Evolutionary conservation across 2,113 vertebrate species (phyloP).

Genomic region (Cyprinus carpio): DNA sequence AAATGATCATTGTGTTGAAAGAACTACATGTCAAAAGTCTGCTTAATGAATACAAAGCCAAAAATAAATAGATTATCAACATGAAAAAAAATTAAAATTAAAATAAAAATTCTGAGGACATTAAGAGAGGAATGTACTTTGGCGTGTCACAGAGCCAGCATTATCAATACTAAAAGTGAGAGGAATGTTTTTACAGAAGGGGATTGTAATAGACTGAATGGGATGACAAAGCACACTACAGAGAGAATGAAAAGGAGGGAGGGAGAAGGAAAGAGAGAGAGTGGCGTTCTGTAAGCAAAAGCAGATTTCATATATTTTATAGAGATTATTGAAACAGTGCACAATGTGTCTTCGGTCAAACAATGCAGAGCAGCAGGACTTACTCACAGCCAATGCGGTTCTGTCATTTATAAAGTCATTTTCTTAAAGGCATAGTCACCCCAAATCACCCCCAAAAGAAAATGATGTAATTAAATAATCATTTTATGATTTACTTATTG

Average conservation of each 20-base stretch:
- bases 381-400: not conserved
- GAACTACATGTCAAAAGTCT: conserved; percentile 18
- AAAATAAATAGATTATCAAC: not conserved
- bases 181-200: conserved; percentile 76
- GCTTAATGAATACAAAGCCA: conserved; percentile 10
- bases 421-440: not conserved
- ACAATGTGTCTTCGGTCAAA: conserved; percentile 12
- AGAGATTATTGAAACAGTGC: conserved; percentile 14
- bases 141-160: conserved; percentile 66
- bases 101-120: not conserved
- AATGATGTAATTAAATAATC: not conserved
- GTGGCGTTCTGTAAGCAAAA: not conserved
- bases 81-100: no score
- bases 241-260: not conserved
- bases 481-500: not conserved
- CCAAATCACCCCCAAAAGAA: not conserved
- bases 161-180: conserved; percentile 77
- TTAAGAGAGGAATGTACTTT: conserved; percentile 11
- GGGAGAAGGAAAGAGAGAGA: not conserved
- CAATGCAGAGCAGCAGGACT: not conserved
- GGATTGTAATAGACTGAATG: conserved; percentile 81
- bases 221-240: conserved; percentile 6
- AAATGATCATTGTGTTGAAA: conserved; percentile 49
- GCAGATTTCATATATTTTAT: conserved; percentile 22
- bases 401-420: not conserved